Evolutionary conservation across 2,888 invertebrate species (phyloP), one percentile per base, ranked within the genome.

Genomic region (Stenichneumon culpator): DNA sequence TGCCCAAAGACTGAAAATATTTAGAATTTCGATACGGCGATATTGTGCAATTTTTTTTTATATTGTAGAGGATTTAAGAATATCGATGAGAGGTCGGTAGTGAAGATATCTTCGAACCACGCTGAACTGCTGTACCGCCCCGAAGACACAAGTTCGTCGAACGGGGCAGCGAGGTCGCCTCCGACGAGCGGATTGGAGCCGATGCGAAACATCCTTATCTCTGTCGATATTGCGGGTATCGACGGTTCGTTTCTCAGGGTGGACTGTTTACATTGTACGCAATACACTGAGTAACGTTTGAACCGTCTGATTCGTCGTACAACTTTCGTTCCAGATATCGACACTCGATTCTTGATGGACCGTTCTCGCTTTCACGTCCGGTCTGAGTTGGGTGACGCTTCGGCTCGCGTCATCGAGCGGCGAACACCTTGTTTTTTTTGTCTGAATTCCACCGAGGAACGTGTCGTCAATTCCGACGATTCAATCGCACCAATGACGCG

Each of bases 151-250:
- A 63, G 63, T 74, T 74, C 14, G 14, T 1, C 63, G 6, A 6
- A 14, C 28, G 50, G 3, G 2, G 11, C n/a, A 16, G n/a, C 74
- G 74, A 74, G 47, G 63, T 63, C 28, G 74, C 63, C 63, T 44
- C 32, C 74, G 22, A 4, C 28, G 28, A 11, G 63, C 16, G 28
- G 3, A 60, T 36, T 47, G 5, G n/a, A 50, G 47, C 19, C 3
- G 9, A 16, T 60, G n/a, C 47, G 7, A 50, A 50, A 63, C 1
- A 0, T 14, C 4, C 9, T 16, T 16, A 28, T 50, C 50, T 63
- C 50, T 65, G 63, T 74, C 74, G 74, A 28, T 74, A 50, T n/a
- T 14, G 32, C 9, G 19, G 74, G 7, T 50, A 74, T 65, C 44
- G 14, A 32, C 28, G 28, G 1, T 14, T 32, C 57, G 22, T 1